Percentiles rank a stretch among this genome's conserved stretches.
Conservation (phyloP, 2,888 invertebrate species). For the Epinotia bilunana region DNA sequence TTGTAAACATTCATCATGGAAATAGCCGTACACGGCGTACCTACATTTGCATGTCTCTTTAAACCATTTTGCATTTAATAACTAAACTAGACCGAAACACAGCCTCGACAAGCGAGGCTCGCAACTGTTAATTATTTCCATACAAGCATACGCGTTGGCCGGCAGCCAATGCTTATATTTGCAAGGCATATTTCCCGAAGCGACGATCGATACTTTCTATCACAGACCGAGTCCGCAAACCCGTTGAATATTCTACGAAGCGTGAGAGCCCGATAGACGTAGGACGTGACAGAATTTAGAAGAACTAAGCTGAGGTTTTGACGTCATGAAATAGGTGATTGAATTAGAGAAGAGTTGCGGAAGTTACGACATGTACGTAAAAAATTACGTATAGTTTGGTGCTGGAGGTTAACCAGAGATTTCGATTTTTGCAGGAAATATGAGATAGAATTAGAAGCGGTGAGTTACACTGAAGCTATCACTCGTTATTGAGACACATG, state of each 20-base stretch:
- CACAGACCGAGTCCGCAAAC: slow-evolving; percentile 6
- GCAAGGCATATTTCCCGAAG: slow-evolving; percentile 39
- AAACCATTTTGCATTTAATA: slow-evolving; percentile 3
- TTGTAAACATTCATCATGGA: neutral
- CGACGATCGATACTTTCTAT: slow-evolving; percentile 34
- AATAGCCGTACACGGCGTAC: neutral
- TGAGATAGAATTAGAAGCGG: neutral
- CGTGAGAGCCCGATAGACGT: slow-evolving; percentile 23
- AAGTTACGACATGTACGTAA: slow-evolving; percentile 2
- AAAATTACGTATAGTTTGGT: neutral
- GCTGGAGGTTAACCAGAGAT: neutral
- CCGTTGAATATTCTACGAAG: slow-evolving; percentile 39
- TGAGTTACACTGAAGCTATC: too few relatives aligned
- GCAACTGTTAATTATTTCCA: slow-evolving; percentile 39
- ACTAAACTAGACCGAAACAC: slow-evolving; percentile 4
- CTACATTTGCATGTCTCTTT: neutral
- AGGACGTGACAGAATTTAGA: slow-evolving; percentile 37
- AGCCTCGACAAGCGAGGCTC: slow-evolving; percentile 4
- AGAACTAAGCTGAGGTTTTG: slow-evolving; percentile 29
- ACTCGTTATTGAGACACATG: too few relatives aligned
- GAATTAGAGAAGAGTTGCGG: neutral
- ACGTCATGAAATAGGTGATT: slow-evolving; percentile 21
- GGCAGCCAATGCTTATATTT: slow-evolving; percentile 38
- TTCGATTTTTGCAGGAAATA: neutral
- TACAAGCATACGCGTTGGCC: slow-evolving; percentile 37